Evolutionary conservation across 2,888 invertebrate species (phyloP), one percentile per base, ranked within the genome.

Genomic region (Melikaiella ostensackeni): DNA sequence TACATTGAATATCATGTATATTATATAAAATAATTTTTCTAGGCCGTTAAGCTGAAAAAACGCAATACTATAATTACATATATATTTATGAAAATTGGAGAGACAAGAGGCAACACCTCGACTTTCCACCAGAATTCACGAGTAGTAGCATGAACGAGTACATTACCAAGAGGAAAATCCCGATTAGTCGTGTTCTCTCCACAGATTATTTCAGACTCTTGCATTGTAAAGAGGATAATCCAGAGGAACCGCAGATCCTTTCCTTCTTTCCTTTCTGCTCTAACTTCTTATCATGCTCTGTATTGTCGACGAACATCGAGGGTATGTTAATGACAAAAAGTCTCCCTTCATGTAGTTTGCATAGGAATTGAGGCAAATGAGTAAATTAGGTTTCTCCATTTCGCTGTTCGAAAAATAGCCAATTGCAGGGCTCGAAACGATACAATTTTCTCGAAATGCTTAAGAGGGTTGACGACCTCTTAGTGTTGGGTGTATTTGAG

Each of bases 141-240:
- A 30, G 1, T 16, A 11, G 27, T 0, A 11, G 19, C 16, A 13
- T 30, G 59, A 61, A 24, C 24, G 19, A 2, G 59, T 24, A 30
- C 16, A 61, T 61, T 61, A 24, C 24, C 27, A 61, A 61, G 6
- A 27, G 61, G 30, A 61, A 61, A 61, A 61, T 30, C 30, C 61
- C 30, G 61, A 61, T 61, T 61, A 61, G 61, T 61, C 61, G 61
- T 30, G 19, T 61, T 61, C 61, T 61, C 61, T 61, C 27, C 7
- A 19, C 61, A 61, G 61, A 61, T 61, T 30, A 61, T 61, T 61
- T 27, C 19, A 30, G 16, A 19, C 30, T 61, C 27, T 4, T 61
- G 30, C 30, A 59, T 59, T 59, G 13, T 59, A 59, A 59, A 59
- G 13, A 24, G 50, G 50, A 50, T 50, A 50, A 50, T 50, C 19